Percentiles rank a stretch among this genome's conserved stretches.
These are phyloP conservation scores for Dicyrtoma fusca DNA, from an alignment of 2,888 invertebrate species.

Conservation along the genomic window DNA sequence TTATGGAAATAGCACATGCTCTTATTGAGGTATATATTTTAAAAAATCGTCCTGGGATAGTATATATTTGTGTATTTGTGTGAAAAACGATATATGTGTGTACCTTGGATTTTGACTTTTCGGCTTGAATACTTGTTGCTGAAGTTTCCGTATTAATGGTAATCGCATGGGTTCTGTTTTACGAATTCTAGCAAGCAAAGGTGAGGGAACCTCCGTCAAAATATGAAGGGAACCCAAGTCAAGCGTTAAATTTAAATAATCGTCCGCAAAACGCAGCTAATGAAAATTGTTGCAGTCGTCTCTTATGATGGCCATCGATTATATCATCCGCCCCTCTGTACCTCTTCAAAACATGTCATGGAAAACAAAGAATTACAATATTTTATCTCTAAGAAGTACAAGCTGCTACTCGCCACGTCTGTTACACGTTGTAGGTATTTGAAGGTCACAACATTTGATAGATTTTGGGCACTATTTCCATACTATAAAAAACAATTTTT, in stretches of 20 bases:
- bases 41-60: too few species aligned
- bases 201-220: conserved; percentile 51
- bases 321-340: conserved; percentile 14
- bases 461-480: conserved; percentile 1
- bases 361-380: neutral
- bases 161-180: too few species aligned
- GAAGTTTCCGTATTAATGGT: too few species aligned
- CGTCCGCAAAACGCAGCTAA: conserved; percentile 48
- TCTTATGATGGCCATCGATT: conserved; percentile 27
- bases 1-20: conserved; percentile 94
- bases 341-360: conserved; percentile 24
- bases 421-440: neutral
- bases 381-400: conserved; percentile 14
- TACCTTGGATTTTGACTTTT: too few species aligned
- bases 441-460: neutral
- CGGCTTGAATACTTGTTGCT: too few species aligned
- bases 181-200: conserved; percentile 53
- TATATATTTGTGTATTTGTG: too few species aligned
- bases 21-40: conserved; percentile 72
- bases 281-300: conserved; percentile 53
- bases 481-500: neutral
- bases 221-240: conserved; percentile 47
- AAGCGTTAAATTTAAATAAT: conserved; percentile 51
- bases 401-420: neutral
- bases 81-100: too few species aligned